Percentiles rank a stretch among this genome's conserved stretches.
Conservation (phyloP, 2,888 invertebrate genomes). For the Oscheius sp. region DNA sequence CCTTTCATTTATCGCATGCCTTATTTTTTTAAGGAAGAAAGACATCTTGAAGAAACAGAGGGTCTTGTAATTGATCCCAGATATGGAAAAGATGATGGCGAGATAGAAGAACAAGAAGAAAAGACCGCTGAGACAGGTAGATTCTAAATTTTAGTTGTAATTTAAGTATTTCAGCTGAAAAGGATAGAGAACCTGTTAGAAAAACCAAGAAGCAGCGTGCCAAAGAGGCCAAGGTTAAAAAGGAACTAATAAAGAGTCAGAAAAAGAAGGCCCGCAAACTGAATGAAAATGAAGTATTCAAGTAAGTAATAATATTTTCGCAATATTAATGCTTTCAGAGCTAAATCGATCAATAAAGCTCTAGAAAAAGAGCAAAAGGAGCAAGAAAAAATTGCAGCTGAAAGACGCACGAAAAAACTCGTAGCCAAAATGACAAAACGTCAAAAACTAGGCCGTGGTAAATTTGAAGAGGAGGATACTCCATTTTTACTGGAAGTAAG, state of each 20-base stretch:
- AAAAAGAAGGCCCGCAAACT: not conserved
- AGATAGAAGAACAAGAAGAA: not conserved
- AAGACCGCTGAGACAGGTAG: not conserved
- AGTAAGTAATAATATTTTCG: not conserved
- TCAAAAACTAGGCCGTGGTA: constrained; percentile 41
- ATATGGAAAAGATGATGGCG: constrained; percentile 29
- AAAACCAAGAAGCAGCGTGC: constrained; percentile 30
- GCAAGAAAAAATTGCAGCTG: constrained; percentile 26
- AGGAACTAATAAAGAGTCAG: not conserved
- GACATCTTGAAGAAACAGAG: constrained; percentile 39
- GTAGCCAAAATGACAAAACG: constrained; percentile 36
- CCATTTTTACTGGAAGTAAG: constrained; percentile 39
- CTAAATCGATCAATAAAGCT: constrained; percentile 44
- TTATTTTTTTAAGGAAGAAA: constrained; percentile 30
- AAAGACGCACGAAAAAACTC: constrained; percentile 32
- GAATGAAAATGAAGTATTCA: constrained; percentile 25
- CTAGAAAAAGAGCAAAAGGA: constrained; percentile 39
- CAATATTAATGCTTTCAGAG: constrained; percentile 32
- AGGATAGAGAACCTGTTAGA: not conserved
- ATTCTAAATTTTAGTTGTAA: not conserved
- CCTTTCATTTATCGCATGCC: not conserved
- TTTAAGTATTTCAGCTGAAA: not conserved
- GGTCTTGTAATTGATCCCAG: constrained; percentile 41
- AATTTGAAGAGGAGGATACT: constrained; percentile 47
- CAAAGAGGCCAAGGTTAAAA: constrained; percentile 17